Evolutionary conservation across 1,140 invertebrate species (phyloP).

Genomic region (Drosophila arizonae): DNA sequence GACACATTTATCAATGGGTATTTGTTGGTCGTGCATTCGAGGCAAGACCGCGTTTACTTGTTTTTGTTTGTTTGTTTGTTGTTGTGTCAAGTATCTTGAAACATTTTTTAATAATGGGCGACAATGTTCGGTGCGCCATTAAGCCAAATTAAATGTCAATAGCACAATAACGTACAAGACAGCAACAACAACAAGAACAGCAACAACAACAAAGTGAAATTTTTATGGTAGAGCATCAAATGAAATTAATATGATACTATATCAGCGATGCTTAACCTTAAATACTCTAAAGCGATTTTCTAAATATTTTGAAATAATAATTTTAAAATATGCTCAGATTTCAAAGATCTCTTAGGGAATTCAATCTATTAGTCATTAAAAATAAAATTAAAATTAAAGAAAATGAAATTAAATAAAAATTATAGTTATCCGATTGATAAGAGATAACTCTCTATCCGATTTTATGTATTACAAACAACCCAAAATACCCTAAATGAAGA

Average conservation of each 20-base stretch:
- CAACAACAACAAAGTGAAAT: conserved; percentile 9
- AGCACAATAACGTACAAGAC: conserved; percentile 26
- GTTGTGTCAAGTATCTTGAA: conserved; percentile 25
- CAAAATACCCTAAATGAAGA: background rate
- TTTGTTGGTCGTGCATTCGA: background rate
- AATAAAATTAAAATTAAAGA: too few relatives aligned
- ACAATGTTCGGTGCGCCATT: conserved; percentile 62
- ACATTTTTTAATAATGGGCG: conserved; percentile 34
- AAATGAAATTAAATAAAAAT: too few relatives aligned
- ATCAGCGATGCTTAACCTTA: background rate
- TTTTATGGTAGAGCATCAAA: conserved; percentile 8
- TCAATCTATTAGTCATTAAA: too few relatives aligned
- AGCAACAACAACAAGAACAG: background rate
- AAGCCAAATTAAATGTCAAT: conserved; percentile 76
- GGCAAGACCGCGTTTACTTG: background rate
- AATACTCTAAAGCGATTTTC: background rate
- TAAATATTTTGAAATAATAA: too few relatives aligned
- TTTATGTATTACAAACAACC: too few relatives aligned
- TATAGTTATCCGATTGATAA: too few relatives aligned
- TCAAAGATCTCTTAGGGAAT: too few relatives aligned
- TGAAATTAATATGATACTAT: conserved; percentile 6
- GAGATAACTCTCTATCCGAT: too few relatives aligned
- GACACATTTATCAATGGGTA: background rate
- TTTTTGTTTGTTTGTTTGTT: background rate
- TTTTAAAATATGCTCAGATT: too few relatives aligned